Evolutionary conservation across 1,140 invertebrate species (phyloP).

Genomic region (Manduca sexta): DNA sequence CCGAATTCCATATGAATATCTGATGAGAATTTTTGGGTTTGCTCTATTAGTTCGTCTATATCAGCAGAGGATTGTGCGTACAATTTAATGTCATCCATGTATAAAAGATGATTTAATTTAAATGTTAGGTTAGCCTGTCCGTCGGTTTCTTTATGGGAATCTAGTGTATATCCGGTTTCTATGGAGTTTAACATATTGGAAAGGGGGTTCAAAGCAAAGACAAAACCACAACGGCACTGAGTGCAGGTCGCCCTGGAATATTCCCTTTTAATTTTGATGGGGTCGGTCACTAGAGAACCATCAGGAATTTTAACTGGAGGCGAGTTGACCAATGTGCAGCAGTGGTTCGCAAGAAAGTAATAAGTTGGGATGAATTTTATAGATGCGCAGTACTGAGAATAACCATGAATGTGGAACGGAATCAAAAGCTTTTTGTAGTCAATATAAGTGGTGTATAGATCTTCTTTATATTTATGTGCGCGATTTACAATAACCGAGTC

Average conservation of each 20-base stretch:
- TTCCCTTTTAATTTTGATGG: not conserved
- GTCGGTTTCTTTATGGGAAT: too few relatives aligned
- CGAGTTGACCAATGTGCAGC: not conserved
- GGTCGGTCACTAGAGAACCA: not conserved
- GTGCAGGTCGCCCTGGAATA: conserved; percentile 1
- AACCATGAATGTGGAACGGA: too few relatives aligned
- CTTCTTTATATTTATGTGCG: not conserved
- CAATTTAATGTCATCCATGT: too few relatives aligned
- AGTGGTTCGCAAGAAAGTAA: not conserved
- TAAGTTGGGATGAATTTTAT: not conserved
- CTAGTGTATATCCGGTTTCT: too few relatives aligned
- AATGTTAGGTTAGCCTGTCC: too few relatives aligned
- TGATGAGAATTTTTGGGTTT: not conserved
- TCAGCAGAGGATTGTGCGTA: not conserved
- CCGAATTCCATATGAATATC: not conserved
- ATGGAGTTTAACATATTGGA: not conserved
- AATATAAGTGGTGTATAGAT: not conserved
- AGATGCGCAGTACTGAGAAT: not conserved
- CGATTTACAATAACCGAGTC: conserved; percentile 4
- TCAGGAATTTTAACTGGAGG: not conserved
- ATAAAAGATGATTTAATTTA: too few relatives aligned
- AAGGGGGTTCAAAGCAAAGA: too few relatives aligned
- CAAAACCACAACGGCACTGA: not conserved
- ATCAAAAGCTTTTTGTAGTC: too few relatives aligned
- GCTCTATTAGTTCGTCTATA: not conserved